phyloP scores from a whole-genome alignment of 2,113 vertebrate species.

The Pollimyrus isidori region DNA sequence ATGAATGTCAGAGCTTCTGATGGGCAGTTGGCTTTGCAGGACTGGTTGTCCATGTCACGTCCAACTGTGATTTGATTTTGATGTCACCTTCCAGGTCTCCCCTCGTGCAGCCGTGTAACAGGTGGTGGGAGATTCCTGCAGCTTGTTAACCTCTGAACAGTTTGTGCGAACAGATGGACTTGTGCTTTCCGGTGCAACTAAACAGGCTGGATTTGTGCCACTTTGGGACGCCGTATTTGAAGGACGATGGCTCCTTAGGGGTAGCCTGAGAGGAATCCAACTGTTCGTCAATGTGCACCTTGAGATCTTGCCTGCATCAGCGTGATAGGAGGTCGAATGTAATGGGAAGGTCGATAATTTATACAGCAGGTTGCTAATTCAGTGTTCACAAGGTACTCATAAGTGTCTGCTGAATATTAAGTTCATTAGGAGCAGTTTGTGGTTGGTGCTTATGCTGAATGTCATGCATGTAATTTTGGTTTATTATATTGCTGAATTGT shows the following conservation, averaged over 20 bases:
- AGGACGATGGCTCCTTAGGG: neutral
- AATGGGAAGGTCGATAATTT: conserved; percentile 25
- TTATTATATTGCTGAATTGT: neutral
- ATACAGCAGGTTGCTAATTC: conserved; percentile 17
- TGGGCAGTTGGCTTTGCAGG: neutral
- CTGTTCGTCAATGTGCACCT: conserved; percentile 19
- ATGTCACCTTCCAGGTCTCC: neutral
- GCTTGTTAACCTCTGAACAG: neutral
- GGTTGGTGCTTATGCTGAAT: neutral
- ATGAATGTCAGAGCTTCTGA: neutral
- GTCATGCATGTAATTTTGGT: neutral
- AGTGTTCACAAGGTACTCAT: neutral
- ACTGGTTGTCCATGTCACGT: neutral
- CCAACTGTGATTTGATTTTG: neutral
- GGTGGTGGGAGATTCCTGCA: neutral
- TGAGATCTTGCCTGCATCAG: conserved; percentile 25
- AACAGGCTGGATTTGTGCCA: neutral
- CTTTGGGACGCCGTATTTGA: neutral
- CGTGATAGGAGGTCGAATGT: conserved; percentile 18
- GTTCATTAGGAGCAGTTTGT: neutral
- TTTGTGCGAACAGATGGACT: neutral
- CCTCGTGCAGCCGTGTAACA: neutral
- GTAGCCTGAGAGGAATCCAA: conserved; percentile 9
- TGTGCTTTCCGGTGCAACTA: neutral
- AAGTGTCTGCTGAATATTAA: neutral